phyloP scores from a whole-genome alignment of 2,888 invertebrate species.

The Resseliella maxima region DNA sequence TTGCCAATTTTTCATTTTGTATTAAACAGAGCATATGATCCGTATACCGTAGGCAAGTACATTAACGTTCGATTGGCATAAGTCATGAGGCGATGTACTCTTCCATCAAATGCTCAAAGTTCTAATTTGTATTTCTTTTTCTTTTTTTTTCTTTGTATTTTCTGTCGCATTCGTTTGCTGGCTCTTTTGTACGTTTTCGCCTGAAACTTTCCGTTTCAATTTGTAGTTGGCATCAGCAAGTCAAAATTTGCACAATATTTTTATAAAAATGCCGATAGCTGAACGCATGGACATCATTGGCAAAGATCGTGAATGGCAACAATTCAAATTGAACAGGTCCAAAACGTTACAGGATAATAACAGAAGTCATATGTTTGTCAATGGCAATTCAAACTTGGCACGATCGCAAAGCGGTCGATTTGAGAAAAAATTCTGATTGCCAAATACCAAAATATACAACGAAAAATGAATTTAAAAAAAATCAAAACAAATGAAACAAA shows the following conservation, averaged over 20 bases:
- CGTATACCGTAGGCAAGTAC: too few relatives aligned
- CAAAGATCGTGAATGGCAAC: conserved; percentile 51
- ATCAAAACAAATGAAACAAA: too few relatives aligned
- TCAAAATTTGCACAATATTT: conserved; percentile 21
- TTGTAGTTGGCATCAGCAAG: conserved; percentile 18
- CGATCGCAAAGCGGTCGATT: conserved; percentile 3
- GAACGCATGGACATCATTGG: conserved; percentile 53
- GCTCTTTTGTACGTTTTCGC: not conserved
- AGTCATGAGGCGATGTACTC: too few relatives aligned
- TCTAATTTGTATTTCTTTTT: too few relatives aligned
- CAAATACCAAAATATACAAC: not conserved
- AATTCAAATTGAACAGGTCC: conserved; percentile 36
- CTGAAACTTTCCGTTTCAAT: conserved; percentile 16
- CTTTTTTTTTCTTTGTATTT: not conserved
- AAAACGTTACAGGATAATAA: conserved; percentile 24
- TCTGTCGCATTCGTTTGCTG: not conserved
- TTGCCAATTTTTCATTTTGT: not conserved
- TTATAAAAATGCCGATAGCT: not conserved
- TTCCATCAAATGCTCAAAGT: too few relatives aligned
- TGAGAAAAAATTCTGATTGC: conserved; percentile 25
- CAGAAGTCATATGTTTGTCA: not conserved
- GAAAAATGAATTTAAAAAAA: too few relatives aligned
- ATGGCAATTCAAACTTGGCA: conserved; percentile 44
- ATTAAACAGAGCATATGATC: too few relatives aligned
- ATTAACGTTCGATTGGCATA: too few relatives aligned